Base-by-base conservation (phyloP, 2,888 invertebrate species). In the Diarsia rubi region DNA sequence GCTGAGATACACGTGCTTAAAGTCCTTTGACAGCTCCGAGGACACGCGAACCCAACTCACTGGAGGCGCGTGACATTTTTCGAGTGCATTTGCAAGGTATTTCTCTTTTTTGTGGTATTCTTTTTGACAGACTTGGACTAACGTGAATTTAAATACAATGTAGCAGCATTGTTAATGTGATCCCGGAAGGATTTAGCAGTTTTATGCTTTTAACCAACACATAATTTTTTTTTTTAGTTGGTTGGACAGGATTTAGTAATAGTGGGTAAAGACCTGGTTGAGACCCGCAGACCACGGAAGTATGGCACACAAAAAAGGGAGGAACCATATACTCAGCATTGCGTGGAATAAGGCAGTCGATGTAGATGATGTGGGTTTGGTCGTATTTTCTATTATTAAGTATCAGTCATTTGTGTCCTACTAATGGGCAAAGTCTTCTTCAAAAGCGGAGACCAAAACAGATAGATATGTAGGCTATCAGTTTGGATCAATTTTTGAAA, bases 11-110 rank as follows among this genome's bases (percentile, higher is more conserved):
- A 78, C 57, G 52, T 72, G 59, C 54, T 54, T 64, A 44, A 24
- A 63, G 45, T 66, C 73, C 79, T 81, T 81, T 82, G 81, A 83
- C 69, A 73, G 42, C 42, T 52, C 44, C 6, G 57, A 78, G 59
- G 14, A 65, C 31, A 45, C n/a, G 60, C 54, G 78, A 59, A 72
- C 71, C 71, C 68, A 45, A 69, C 71, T 72, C 78, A 66, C 60
- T 78, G 44, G n/a, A 21, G 42, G 27, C 8, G 44, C 31, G 24
- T 57, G 44, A 73, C 57, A 67, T 73, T 69, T 69, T 54, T 78
- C n/a, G 31, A 60, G 52, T 60, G 59, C 66, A 64, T 76, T 72
- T 66, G 19, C 57, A 47, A 59, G 31, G 31, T 52, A 0, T 49
- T 52, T 47, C 31, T 12, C 21, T 1, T 16, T 60, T 62, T 44